phyloP scores from a whole-genome alignment of 2,797 vertebrate genomes.

The Hirundo rustica region DNA sequence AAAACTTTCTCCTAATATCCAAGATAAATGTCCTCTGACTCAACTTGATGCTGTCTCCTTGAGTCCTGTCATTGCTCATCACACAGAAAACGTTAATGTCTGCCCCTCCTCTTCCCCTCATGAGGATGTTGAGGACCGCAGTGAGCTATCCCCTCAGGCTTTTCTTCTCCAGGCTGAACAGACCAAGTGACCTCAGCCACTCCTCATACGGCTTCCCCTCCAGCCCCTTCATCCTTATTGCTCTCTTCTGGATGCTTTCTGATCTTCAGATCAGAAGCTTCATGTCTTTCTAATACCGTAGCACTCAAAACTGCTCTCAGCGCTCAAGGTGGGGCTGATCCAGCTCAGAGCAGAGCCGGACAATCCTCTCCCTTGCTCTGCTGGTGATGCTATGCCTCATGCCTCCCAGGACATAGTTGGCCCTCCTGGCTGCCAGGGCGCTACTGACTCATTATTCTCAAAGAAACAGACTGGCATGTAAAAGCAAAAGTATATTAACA shows the following conservation, averaged over 20 bases:
- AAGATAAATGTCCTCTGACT: fast-evolving
- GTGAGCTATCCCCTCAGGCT: not conserved
- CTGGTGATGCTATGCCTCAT: not conserved
- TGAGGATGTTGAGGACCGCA: too few species aligned
- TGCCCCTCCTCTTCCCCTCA: not conserved
- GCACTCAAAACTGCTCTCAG: not conserved
- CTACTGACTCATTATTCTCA: not conserved
- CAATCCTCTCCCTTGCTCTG: fast-evolving
- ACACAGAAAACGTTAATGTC: not conserved
- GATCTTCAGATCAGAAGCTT: not conserved
- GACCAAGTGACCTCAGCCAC: not conserved
- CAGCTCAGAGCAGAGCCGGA: not conserved
- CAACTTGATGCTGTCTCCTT: not conserved
- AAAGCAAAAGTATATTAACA: not conserved
- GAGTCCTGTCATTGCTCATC: not conserved
- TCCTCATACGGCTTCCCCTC: not conserved
- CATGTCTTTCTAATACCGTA: too few species aligned
- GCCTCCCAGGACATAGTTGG: fast-evolving
- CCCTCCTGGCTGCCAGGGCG: not conserved
- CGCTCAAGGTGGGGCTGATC: fast-evolving
- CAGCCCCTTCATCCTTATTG: not conserved
- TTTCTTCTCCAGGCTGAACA: not conserved
- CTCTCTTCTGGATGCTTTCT: not conserved
- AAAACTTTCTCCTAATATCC: not conserved
- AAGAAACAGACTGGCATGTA: not conserved